phyloP scores from a whole-genome alignment of 2,888 invertebrate species.

The Leptinotarsa tumamoca region DNA sequence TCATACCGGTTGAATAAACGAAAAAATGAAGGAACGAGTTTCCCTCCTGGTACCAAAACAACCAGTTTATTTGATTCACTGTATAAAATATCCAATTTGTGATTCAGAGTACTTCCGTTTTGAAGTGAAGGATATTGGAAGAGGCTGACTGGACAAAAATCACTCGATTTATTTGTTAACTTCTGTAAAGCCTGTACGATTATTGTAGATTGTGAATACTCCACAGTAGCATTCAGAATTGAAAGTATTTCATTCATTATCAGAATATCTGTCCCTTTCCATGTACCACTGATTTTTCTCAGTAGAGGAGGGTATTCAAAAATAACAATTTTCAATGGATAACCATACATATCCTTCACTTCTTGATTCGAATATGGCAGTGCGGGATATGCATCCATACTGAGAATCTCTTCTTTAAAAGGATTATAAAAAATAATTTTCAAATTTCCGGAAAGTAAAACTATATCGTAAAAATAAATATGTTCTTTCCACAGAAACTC shows the following conservation, averaged over 20 bases:
- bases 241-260: slow-evolving; percentile 28
- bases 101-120: not conserved
- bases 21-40: not conserved
- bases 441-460: not conserved
- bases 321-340: not conserved
- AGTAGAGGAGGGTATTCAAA: not conserved
- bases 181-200: not conserved
- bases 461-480: not conserved
- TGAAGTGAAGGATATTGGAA: not conserved
- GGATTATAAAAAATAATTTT: not conserved
- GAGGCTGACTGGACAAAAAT: not conserved
- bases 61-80: not conserved
- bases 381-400: not conserved
- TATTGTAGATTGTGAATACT: not conserved
- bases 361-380: not conserved
- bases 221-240: slow-evolving; percentile 31
- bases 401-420: not conserved
- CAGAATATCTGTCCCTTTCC: not conserved
- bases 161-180: not conserved
- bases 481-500: slow-evolving; percentile 1
- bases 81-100: not conserved
- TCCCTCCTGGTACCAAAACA: slow-evolving; percentile 3
- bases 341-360: slow-evolving; percentile 1
- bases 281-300: not conserved
- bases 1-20: not conserved